These are phyloP conservation scores for Merops nubicus DNA, from an alignment of 2,113 vertebrate genomes.

Conservation along the genomic window DNA sequence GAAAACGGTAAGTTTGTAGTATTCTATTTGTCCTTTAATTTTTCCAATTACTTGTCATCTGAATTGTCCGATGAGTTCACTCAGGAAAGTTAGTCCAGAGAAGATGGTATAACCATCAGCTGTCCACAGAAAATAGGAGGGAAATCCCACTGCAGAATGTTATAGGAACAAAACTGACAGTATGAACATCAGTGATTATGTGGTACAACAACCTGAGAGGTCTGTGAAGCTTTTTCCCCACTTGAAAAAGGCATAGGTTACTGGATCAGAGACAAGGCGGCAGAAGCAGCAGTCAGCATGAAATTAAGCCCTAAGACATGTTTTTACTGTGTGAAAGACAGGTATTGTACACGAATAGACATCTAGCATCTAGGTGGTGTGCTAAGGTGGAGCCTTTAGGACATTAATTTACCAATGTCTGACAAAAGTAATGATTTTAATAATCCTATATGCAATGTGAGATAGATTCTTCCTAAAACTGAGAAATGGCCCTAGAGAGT, in stretches of 20 bases:
- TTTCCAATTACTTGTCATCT: neutral
- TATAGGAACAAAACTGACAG: neutral
- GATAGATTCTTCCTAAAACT: neutral
- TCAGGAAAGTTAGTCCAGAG: neutral
- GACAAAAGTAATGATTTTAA: conserved; percentile 15
- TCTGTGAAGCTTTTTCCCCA: neutral
- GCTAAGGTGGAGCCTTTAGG: neutral
- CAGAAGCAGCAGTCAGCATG: neutral
- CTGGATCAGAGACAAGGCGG: neutral
- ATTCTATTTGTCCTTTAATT: neutral
- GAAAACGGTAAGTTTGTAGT: neutral
- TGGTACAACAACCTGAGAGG: neutral
- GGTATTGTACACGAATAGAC: neutral
- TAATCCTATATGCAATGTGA: neutral
- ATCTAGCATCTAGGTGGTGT: neutral
- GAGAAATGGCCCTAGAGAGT: neutral
- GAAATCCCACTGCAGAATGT: neutral
- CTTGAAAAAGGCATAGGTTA: neutral
- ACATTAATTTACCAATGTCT: neutral
- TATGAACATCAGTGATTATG: neutral
- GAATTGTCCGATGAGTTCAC: neutral
- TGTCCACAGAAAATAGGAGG: neutral
- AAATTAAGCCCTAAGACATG: neutral
- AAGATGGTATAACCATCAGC: neutral
- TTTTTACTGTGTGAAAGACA: neutral